Conservation (phyloP, 2,113 vertebrate species). For the Etia nguti region DNA sequence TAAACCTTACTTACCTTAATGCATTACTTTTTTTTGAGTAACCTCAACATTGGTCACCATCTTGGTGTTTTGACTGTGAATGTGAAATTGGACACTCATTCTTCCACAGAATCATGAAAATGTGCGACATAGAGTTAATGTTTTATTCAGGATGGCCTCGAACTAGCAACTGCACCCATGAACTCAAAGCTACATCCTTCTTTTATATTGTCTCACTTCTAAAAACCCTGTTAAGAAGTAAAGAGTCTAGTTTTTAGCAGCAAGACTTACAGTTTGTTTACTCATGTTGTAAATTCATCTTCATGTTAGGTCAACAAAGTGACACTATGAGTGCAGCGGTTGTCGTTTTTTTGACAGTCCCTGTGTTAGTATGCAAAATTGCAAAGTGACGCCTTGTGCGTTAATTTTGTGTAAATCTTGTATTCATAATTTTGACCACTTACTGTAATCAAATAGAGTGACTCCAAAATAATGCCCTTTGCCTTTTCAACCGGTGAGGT, state of each 20-base stretch:
- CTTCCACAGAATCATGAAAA: rapidly evolving
- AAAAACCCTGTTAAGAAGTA: background rate
- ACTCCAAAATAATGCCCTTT: background rate
- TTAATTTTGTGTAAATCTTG: background rate
- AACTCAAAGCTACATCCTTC: background rate
- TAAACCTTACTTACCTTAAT: background rate
- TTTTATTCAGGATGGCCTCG: background rate
- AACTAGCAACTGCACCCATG: background rate
- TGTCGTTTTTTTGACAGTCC: background rate
- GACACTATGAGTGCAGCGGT: background rate
- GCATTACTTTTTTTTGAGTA: background rate
- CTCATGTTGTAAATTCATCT: background rate
- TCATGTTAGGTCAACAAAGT: background rate
- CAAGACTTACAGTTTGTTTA: background rate
- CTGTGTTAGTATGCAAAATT: background rate
- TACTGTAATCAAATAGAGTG: background rate
- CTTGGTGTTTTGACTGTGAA: background rate
- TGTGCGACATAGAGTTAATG: background rate
- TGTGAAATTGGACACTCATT: background rate
- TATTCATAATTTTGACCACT: background rate
- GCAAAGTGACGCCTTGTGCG: rapidly evolving
- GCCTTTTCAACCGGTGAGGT: background rate
- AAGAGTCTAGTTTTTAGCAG: background rate
- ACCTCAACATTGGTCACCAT: background rate
- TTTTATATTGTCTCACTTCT: background rate